Evolutionary conservation across 2,113 vertebrate species (phyloP).

Genomic region (Saccopteryx bilineata): DNA sequence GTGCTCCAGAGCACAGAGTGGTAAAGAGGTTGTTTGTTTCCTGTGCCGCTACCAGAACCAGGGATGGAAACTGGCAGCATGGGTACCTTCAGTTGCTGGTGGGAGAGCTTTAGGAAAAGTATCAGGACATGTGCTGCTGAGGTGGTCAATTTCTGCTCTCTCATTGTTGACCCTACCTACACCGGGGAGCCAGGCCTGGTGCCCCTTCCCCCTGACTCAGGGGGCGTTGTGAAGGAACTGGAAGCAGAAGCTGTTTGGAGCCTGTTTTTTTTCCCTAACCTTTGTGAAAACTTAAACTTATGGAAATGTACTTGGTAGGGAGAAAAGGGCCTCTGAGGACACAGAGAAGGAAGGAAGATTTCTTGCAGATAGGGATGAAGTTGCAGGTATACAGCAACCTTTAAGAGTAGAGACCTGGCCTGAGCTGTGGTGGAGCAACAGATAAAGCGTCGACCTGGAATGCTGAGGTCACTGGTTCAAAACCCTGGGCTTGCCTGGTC

Average conservation of each 20-base stretch:
- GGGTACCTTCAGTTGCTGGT: neutral
- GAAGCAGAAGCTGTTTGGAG: neutral
- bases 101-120: neutral
- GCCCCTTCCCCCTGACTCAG: neutral
- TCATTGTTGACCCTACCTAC: neutral
- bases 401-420: neutral
- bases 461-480: too few relatives aligned
- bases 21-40: neutral
- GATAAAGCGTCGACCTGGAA: too few relatives aligned
- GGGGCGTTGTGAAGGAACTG: neutral
- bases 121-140: neutral
- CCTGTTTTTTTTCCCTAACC: neutral
- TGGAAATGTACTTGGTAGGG: neutral
- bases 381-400: neutral
- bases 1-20: neutral
- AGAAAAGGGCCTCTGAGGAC: neutral
- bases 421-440: too few relatives aligned
- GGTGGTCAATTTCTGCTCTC: neutral
- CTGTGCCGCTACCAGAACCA: neutral
- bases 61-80: neutral
- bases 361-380: neutral
- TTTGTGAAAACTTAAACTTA: neutral
- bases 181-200: neutral
- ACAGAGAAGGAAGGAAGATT: neutral
- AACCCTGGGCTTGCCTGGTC: too few relatives aligned